Conservation (phyloP, 2,113 vertebrate genomes). For the Pseudonaja textilis region DNA sequence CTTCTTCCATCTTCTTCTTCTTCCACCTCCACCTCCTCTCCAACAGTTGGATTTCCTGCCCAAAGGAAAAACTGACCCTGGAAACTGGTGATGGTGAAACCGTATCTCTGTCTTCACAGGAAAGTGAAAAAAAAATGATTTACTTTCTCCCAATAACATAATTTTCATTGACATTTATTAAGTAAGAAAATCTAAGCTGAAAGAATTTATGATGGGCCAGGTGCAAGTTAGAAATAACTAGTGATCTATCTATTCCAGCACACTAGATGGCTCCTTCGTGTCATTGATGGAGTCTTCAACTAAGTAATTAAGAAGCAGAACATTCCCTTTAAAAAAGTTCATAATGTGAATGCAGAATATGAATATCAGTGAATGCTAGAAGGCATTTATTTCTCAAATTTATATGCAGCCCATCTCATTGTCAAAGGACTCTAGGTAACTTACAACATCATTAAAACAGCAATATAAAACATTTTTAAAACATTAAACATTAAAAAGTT, state of each 20-base stretch:
- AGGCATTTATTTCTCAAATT: neutral
- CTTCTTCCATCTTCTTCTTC: neutral
- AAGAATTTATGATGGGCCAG: neutral
- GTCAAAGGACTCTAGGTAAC: no score
- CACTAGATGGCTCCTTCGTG: neutral
- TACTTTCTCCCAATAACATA: neutral
- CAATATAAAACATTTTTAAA: neutral
- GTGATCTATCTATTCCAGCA: neutral
- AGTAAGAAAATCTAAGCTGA: neutral
- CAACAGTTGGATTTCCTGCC: neutral
- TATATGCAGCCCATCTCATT: neutral
- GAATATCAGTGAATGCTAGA: neutral
- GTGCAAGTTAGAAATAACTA: neutral
- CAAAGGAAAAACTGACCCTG: neutral
- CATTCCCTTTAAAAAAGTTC: neutral
- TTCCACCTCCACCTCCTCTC: neutral
- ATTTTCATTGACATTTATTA: neutral
- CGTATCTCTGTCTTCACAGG: neutral
- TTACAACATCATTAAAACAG: neutral
- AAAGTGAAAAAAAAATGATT: neutral
- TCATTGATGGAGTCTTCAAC: neutral
- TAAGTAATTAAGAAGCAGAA: neutral
- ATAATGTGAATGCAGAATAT: neutral
- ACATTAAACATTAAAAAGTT: neutral
- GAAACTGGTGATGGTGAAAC: neutral